Evolutionary conservation across 2,797 vertebrate genomes (phyloP), one percentile per base, ranked within the genome.

Genomic region (Alca torda): DNA sequence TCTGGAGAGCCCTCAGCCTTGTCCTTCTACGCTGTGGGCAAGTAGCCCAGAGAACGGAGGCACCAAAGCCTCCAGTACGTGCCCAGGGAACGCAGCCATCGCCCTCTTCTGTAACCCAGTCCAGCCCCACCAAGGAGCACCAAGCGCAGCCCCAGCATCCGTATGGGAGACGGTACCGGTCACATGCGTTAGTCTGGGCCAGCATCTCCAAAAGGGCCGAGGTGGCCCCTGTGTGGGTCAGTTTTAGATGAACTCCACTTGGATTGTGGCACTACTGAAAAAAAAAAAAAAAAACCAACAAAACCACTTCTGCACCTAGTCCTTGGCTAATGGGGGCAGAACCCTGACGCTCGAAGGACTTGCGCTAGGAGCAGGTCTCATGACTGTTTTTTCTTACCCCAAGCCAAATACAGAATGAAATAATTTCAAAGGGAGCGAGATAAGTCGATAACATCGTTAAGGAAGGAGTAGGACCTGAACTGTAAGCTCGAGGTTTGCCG

Each of bases 141-240:
- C 6, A 30, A 65, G 48, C 11, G 17, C 56, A 75, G 53, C 45
- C 70, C 23, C 74, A 45, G 31, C 35, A 80, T 4, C 54, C 7
- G 0, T 6, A 6, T 1, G 10, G 10, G 7, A 19, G 35, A 30
- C 0, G 0, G 35, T 56, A 35, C 45, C 7, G 3, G 26, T n/a
- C 28, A 11, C 0, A 0, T 48, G 28, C 20, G 3, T 16, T 41
- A 21, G 9, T 26, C 35, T 59, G 57, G 57, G 65, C 31, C 19
- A 33, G 19, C 17, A 33, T 4, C 64, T 81, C 57, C 28, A 13
- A 70, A 87, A 67, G 56, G 41, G 53, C 37, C 0, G 0, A 31
- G 26, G 26, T 60, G 35, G 33, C 8, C 19, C 72, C 67, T 30
- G 4, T 10, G 8, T 11, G 20, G 8, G 11, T 59, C 16, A 16